These are phyloP conservation scores for Elaeidobius kamerunicus DNA, from an alignment of 2,888 invertebrate species.

Conservation along the genomic window DNA sequence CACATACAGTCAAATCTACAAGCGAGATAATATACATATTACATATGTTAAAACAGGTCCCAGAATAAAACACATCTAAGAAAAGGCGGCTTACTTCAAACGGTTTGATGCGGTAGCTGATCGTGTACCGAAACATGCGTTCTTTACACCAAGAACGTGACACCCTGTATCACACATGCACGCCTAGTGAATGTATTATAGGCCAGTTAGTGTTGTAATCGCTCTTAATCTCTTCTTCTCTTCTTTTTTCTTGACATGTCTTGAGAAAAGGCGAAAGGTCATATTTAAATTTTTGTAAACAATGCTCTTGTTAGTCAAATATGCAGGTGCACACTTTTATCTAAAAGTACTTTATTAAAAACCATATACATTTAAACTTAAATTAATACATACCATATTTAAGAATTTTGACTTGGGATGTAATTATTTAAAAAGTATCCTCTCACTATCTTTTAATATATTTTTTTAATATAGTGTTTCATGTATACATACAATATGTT, in stretches of 20 bases:
- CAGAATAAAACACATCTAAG: slow-evolving; percentile 3
- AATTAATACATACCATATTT: background rate
- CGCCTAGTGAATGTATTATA: slow-evolving; percentile 27
- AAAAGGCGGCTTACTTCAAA: slow-evolving; percentile 38
- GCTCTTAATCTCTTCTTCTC: slow-evolving; percentile 16
- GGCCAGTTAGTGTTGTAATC: slow-evolving; percentile 20
- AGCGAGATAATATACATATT: slow-evolving; percentile 33
- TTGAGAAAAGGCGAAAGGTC: background rate
- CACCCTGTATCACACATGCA: slow-evolving; percentile 35
- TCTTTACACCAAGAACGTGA: slow-evolving; percentile 43
- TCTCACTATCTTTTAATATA: background rate
- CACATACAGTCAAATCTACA: slow-evolving; percentile 33
- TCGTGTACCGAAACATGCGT: slow-evolving; percentile 39
- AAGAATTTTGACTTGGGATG: background rate
- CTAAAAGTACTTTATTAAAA: too few relatives aligned
- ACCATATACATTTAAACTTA: background rate
- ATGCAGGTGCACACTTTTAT: too few relatives aligned
- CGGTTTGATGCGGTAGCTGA: slow-evolving; percentile 36
- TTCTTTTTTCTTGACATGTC: slow-evolving; percentile 2
- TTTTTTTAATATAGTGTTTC: too few relatives aligned
- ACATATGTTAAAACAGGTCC: slow-evolving; percentile 13
- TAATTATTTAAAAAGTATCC: background rate
- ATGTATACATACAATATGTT: too few relatives aligned
- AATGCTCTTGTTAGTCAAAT: too few relatives aligned
- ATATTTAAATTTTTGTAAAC: background rate